Evolutionary conservation across 2,888 invertebrate genomes (phyloP).

Genomic region (Actias luna): DNA sequence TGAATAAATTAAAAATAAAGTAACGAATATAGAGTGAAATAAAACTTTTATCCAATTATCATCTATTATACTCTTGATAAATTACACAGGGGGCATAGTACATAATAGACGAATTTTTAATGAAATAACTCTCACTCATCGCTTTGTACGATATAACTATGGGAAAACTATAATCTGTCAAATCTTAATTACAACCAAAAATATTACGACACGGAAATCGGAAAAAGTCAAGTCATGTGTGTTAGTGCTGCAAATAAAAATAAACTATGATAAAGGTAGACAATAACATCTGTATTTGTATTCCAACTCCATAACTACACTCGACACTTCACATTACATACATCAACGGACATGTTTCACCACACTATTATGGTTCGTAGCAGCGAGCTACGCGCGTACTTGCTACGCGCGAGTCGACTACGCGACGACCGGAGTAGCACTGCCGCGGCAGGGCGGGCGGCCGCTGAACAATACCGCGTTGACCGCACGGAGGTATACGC

Average conservation of each 20-base stretch:
- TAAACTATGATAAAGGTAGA: not conserved
- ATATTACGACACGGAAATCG: not conserved
- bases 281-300: slow-evolving; percentile 22
- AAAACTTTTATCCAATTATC: not conserved
- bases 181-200: slow-evolving; percentile 17
- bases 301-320: slow-evolving; percentile 31
- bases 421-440: slow-evolving; percentile 75
- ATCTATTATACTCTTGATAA: not conserved
- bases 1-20: not conserved
- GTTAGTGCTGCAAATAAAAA: slow-evolving; percentile 12
- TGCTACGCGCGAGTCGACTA: slow-evolving; percentile 64
- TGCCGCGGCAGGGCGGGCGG: slow-evolving; percentile 57
- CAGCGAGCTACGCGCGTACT: slow-evolving; percentile 45
- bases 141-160: not conserved
- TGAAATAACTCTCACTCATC: not conserved
- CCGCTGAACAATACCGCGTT: slow-evolving; percentile 27
- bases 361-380: slow-evolving; percentile 49
- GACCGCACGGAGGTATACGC: slow-evolving; percentile 46
- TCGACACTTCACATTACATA: slow-evolving; percentile 32
- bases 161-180: slow-evolving; percentile 13
- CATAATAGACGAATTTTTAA: not conserved
- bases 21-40: too few relatives aligned
- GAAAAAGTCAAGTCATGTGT: slow-evolving; percentile 10
- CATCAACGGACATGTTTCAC: slow-evolving; percentile 49
- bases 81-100: not conserved